Base-by-base conservation (phyloP, 2,113 vertebrate genomes). In the Capreolus pygargus region DNA sequence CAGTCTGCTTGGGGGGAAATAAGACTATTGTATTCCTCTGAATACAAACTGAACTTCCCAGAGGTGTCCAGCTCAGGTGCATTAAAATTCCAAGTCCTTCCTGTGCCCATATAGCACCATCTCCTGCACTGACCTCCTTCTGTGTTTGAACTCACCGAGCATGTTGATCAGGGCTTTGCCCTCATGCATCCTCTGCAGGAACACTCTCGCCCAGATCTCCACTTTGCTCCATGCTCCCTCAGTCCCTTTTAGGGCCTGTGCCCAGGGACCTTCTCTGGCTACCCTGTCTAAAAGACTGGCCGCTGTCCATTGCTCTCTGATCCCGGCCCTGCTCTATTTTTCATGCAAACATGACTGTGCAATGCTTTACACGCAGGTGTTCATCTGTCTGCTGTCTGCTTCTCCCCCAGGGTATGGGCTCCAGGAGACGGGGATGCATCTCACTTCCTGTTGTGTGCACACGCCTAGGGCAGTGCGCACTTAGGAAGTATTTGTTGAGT, bases 401-500 rank as follows among this genome's bases (percentile, higher is more conserved):
- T n/a, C 19, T 89, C 23, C 27, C 55, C 74, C 43, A 25, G 50
- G 54, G 47, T 21, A 0, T 47, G 76, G 33, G 57, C 47, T 11
- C 43, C 55, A 15, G 2, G 17, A 64, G 70, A 12, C 7, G 7
- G 15, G 58, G 25, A 4, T 5, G 28, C 39, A 30, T 33, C n/a
- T 54, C 28, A 25, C 43, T 27, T 55, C 82, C 82, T 91, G 33
- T 17, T 25, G 39, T 25, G 9, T 50, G 1, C 1, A 5, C 23
- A 3, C 0, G 60, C 57, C 50, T 3, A 6, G 7, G 84, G 60
- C 2, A 47, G 36, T 6, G 13, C 16, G 12, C 0, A 1, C 19
- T 27, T 14, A 2, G 45, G 47, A 50, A 19, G 30, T 13, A 21
- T 19, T 4, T 36, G 12, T 0, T 61, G n/a, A 79, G 64, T 39